Base-by-base conservation (phyloP, 2,888 invertebrate genomes). In the Rapana venosa region DNA sequence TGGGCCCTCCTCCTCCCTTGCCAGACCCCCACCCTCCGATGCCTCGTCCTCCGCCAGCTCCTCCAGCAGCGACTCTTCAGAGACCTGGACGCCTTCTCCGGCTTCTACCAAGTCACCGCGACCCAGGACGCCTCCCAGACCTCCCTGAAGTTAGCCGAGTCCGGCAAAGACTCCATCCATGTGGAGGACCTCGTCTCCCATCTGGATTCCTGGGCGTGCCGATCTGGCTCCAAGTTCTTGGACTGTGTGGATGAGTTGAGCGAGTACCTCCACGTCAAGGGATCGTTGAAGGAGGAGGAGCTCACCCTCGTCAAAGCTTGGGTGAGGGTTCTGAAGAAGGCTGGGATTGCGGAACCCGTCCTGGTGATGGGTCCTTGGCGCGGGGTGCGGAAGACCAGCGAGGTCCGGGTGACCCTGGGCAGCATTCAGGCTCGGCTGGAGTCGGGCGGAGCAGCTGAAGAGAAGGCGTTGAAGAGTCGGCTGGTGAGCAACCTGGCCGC, bases 61-160 rank as follows among this genome's bases (percentile, higher is more conserved):
- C 17, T 89, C 32, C 26, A 26, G 26, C 89, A 89, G 77, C 30
- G 89, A n/a, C 70, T 89, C 56, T 66, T 89, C 85, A n/a, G 85
- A 36, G 89, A 89, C 20, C 70, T 89, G 85, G 89, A 89, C 89
- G 89, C 85, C 74, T 89, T 89, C 85, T 74, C 89, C 11, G 89
- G 89, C 47, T 85, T 84, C 58, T 85, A 89, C 85, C 89, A 84
- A 56, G 30, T 89, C 61, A 30, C 58, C 81, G 56, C 32, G 8
- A 17, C 35, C 56, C 32, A 47, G 36, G 36, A 17, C 20, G 30
- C 26, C 66, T 20, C 15, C 81, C 17, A 11, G 79, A 30, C 36
- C 30, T 56, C 56, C 56, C 15, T 4, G n/a, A 17, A 30, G 61
- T 32, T 6, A 30, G 22, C 1, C 26, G 47, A 6, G 22, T 84